phyloP scores from a whole-genome alignment of 2,888 invertebrate genomes.

The Eupithecia insigniata region DNA sequence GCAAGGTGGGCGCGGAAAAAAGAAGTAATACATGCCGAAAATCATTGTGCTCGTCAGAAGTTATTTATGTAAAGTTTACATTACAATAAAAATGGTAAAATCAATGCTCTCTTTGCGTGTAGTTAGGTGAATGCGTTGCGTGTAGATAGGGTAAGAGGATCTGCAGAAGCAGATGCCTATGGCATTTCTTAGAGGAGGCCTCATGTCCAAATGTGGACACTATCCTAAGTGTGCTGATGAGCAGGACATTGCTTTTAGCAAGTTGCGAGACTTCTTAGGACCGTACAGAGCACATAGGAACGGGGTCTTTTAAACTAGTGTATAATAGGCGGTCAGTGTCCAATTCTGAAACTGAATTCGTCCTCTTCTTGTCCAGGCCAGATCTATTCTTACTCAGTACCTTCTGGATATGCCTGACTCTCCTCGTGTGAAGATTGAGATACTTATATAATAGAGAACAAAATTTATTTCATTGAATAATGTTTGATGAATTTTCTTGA shows the following conservation, averaged over 20 bases:
- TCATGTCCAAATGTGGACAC: background rate
- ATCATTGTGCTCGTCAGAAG: constrained; percentile 44
- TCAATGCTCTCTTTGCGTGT: constrained; percentile 30
- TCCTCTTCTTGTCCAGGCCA: background rate
- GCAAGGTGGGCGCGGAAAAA: constrained; percentile 78
- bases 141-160: background rate
- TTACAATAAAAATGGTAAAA: constrained; percentile 66
- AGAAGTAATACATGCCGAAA: constrained; percentile 52
- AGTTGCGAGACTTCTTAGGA: background rate
- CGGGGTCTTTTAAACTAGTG: background rate
- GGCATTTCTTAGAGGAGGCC: background rate
- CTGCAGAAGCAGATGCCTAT: background rate
- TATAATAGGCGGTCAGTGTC: background rate
- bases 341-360: background rate
- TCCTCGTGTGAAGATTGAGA: too few relatives aligned
- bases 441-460: too few relatives aligned
- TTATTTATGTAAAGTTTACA: constrained; percentile 49
- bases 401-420: background rate
- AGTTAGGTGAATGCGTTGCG: background rate
- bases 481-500: too few relatives aligned
- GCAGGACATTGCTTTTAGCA: background rate
- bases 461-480: too few relatives aligned
- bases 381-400: background rate
- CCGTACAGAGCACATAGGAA: background rate
- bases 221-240: background rate